A percentile compares a stretch with the other conserved stretches of the same genome.
These are phyloP conservation scores for Stenchaetothrips biformis DNA, from an alignment of 2,888 invertebrate genomes.

Conservation along the genomic window DNA sequence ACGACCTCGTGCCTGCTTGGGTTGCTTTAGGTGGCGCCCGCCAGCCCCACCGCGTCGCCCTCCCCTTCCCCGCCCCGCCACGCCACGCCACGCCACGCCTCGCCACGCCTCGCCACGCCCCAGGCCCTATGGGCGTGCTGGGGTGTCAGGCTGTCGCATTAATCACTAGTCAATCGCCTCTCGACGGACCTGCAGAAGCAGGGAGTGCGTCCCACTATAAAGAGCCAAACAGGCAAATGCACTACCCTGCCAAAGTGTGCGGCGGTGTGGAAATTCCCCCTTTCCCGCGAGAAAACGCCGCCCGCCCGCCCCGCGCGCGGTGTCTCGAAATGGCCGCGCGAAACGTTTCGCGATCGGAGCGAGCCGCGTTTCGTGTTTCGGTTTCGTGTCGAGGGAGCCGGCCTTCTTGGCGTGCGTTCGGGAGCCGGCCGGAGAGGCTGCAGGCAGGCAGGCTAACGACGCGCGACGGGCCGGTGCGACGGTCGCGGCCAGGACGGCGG, in stretches of 20 bases:
- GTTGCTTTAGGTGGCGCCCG: too few species aligned
- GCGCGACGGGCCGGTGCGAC: background rate
- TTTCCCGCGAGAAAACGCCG: background rate
- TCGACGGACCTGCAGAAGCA: background rate
- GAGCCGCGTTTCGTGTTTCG: too few species aligned
- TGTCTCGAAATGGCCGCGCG: background rate
- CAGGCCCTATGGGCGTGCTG: slow-evolving; percentile 12
- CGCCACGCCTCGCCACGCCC: slow-evolving; percentile 13
- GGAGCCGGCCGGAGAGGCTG: background rate
- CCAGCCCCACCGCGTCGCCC: too few species aligned
- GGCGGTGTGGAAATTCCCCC: too few species aligned
- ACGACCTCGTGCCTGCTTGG: too few species aligned
- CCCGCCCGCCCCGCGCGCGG: background rate
- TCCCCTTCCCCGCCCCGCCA: too few species aligned
- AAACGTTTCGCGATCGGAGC: background rate
- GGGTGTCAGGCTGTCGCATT: slow-evolving; percentile 22
- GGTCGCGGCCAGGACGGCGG: background rate
- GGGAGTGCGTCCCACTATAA: too few species aligned
- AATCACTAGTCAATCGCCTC: slow-evolving; percentile 21
- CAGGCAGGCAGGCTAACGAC: too few species aligned
- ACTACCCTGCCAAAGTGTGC: too few species aligned
- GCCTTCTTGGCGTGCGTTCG: background rate
- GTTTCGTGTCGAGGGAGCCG: background rate
- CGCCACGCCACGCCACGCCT: background rate
- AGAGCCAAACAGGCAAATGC: too few species aligned